These are phyloP conservation scores for Graphium colonna DNA, from an alignment of 2,888 invertebrate species.

Conservation along the genomic window DNA sequence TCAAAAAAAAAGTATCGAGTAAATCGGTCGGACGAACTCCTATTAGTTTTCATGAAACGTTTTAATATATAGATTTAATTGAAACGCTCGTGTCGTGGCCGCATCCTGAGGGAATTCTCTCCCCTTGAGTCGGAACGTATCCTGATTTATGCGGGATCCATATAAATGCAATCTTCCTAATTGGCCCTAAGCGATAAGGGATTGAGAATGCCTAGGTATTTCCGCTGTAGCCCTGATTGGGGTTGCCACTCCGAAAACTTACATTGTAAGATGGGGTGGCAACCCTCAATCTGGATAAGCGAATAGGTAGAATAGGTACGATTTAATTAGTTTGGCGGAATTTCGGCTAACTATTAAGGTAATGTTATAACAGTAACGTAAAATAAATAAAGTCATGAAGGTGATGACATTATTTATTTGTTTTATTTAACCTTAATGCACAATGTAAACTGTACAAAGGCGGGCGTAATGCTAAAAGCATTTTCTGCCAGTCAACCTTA, in stretches of 20 bases:
- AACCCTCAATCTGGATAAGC: not conserved
- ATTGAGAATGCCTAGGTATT: constrained; percentile 33
- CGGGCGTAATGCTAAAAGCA: too few species aligned
- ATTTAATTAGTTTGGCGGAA: constrained; percentile 7
- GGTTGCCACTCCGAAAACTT: not conserved
- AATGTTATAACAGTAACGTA: too few species aligned
- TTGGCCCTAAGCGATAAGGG: constrained; percentile 62
- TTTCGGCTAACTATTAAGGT: too few species aligned
- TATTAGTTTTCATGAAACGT: too few species aligned
- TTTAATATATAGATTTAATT: too few species aligned
- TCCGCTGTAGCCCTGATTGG: constrained; percentile 11
- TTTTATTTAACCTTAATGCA: too few species aligned
- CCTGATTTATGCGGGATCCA: constrained; percentile 76
- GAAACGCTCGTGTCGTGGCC: constrained; percentile 39
- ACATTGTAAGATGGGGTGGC: not conserved
- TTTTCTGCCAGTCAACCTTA: too few species aligned
- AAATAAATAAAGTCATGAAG: too few species aligned
- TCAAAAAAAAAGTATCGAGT: too few species aligned
- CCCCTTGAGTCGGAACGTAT: constrained; percentile 51
- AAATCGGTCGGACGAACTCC: too few species aligned
- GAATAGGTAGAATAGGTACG: not conserved
- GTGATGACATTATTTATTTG: too few species aligned
- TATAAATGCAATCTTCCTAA: constrained; percentile 77
- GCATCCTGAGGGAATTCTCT: constrained; percentile 46
- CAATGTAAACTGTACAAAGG: too few species aligned